Evolutionary conservation across 1,140 invertebrate species (phyloP).

Genomic region (Diabrotica undecimpunctata): DNA sequence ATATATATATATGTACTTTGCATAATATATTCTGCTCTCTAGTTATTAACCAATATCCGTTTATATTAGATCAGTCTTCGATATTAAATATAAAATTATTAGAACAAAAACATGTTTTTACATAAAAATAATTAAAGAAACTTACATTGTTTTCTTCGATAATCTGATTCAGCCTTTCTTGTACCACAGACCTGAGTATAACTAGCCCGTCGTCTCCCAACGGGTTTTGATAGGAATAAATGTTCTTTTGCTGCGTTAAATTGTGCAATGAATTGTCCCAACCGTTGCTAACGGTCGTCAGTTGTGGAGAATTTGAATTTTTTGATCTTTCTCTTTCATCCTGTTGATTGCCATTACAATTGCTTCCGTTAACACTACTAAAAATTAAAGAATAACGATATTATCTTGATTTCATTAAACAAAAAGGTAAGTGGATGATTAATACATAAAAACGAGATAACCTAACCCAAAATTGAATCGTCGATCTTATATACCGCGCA

Average conservation of each 20-base stretch:
- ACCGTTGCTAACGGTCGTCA: conserved; percentile 44
- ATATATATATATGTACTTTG: too few species aligned
- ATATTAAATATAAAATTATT: too few species aligned
- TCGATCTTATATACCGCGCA: too few species aligned
- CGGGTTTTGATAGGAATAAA: conserved; percentile 28
- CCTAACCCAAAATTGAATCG: too few species aligned
- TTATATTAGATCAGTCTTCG: too few species aligned
- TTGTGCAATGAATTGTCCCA: conserved; percentile 34
- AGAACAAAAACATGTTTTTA: too few species aligned
- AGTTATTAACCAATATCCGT: too few species aligned
- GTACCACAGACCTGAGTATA: conserved; percentile 71
- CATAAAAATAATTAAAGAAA: background rate
- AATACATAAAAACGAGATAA: too few species aligned
- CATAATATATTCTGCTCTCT: too few species aligned
- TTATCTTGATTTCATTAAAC: too few species aligned
- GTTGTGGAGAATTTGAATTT: conserved; percentile 27
- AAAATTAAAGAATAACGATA: background rate
- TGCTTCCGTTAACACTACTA: conserved; percentile 8
- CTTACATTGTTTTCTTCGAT: conserved; percentile 72
- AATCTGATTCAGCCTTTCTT: conserved; percentile 75
- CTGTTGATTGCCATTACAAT: conserved; percentile 17
- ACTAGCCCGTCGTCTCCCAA: conserved; percentile 73
- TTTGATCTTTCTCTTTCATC: conserved; percentile 9
- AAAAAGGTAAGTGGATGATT: too few species aligned
- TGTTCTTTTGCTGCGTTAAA: conserved; percentile 18